Evolutionary conservation across 2,113 vertebrate species (phyloP).

Genomic region (Ariopsis seemanni): DNA sequence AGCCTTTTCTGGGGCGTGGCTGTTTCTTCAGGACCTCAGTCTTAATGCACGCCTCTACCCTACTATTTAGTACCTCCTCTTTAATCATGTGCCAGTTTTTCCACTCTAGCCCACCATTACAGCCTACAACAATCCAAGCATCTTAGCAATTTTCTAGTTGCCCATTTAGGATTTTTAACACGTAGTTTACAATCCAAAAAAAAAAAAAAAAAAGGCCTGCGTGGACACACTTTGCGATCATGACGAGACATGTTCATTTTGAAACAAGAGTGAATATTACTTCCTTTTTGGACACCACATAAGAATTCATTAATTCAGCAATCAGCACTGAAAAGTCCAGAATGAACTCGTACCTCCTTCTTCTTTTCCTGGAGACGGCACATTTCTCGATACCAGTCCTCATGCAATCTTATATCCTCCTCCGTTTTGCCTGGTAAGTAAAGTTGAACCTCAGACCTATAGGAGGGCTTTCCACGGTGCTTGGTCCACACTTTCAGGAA

Average conservation of each 20-base stretch:
- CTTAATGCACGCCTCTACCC: neutral
- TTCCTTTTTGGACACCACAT: neutral
- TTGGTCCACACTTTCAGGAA: constrained; percentile 83
- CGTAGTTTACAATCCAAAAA: neutral
- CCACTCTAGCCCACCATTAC: neutral
- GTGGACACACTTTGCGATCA: neutral
- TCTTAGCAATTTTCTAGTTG: neutral
- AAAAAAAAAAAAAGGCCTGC: neutral
- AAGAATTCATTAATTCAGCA: neutral
- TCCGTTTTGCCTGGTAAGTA: constrained; percentile 78
- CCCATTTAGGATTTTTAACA: neutral
- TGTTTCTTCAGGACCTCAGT: neutral
- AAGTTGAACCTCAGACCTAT: constrained; percentile 77
- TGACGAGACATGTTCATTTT: neutral
- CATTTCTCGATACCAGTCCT: constrained; percentile 85
- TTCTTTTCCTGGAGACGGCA: constrained; percentile 80
- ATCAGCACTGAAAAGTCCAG: neutral
- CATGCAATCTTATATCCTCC: constrained; percentile 81
- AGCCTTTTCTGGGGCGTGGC: too few species aligned
- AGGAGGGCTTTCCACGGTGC: constrained; percentile 74
- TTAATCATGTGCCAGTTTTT: neutral
- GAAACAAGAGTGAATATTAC: neutral
- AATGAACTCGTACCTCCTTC: constrained; percentile 77
- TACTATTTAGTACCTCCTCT: neutral
- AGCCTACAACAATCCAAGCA: neutral